Base-by-base conservation (phyloP, 2,888 invertebrate genomes). In the Drosophila nr. medialis region DNA sequence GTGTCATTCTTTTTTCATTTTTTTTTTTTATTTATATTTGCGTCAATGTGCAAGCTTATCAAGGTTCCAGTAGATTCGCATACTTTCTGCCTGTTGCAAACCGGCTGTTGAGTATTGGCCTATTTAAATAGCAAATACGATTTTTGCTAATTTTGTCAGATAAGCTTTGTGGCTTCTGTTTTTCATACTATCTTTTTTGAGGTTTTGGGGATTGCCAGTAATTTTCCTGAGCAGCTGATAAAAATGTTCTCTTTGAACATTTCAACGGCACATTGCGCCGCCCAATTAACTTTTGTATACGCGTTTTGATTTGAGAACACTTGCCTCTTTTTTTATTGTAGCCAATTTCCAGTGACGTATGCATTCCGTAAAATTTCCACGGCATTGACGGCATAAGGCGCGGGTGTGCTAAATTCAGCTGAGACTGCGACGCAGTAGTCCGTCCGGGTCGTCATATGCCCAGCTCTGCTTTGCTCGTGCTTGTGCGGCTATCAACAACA, bases 401-500 rank as follows among this genome's bases (percentile, higher is more conserved):
- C 40, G 63, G 55, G 32, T 53, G 32, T 21, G 48, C 29, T 51
- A 58, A 64, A 45, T 53, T 38, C 42, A 30, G 51, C 36, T 56
- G 68, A 72, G 54, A 77, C 55, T 65, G 53, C 69, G 73, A 62
- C 68, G 72, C 51, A 80, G 58, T 82, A 69, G 21, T 40, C 21
- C 13, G 29, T 15, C 56, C 40, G 38, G 27, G 29, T 55, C 29
- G 80, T 82, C 86, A 88, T 78, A 78, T 51, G 78, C 74, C 70
- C 21, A 15, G 15, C 21, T 11, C n/a, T 11, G 42, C n/a, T 42
- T 11, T 11, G 42, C 42, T 6, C 64, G 83, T 84, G 42, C 88
- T 81, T 77, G 86, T 83, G 84, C 72, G 89, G 68, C 75, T 86
- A 83, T 81, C 84, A 86, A 64, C 66, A 61, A 42, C 54, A 48